These are phyloP conservation scores for Pantherophis guttatus DNA, from an alignment of 2,113 vertebrate genomes.

Conservation along the genomic window DNA sequence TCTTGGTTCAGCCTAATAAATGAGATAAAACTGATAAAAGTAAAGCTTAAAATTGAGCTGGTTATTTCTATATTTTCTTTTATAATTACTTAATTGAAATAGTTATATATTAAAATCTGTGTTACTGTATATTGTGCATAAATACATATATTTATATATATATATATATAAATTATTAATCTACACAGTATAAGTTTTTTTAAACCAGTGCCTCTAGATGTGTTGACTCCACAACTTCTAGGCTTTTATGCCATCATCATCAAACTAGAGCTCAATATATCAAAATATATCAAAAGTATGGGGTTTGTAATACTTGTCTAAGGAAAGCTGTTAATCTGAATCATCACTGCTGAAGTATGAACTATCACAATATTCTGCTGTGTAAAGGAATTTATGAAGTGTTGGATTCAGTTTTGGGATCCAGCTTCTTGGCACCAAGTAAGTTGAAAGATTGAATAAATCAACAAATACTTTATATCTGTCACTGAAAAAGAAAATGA, in stretches of 20 bases:
- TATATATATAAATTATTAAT: background rate
- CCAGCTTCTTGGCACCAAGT: conserved; percentile 90
- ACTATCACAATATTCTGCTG: conserved; percentile 89
- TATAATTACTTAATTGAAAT: conserved; percentile 1
- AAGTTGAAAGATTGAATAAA: conserved; percentile 93
- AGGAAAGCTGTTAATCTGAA: conserved; percentile 76
- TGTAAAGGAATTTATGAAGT: conserved; percentile 89
- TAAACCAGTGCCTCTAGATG: background rate
- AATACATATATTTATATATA: conserved; percentile 49
- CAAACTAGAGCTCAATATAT: background rate
- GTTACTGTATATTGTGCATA: conserved; percentile 2
- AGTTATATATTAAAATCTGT: background rate
- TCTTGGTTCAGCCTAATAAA: background rate
- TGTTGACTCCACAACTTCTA: background rate
- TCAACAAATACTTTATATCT: conserved; percentile 98
- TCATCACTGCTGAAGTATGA: conserved; percentile 97
- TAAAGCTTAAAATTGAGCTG: background rate
- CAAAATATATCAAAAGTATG: background rate
- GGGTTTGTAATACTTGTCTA: background rate
- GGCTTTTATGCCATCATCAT: background rate
- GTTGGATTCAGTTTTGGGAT: conserved; percentile 89
- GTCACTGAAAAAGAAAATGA: conserved; percentile 76
- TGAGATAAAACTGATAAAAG: background rate
- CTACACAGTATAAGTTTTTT: background rate
- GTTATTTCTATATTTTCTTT: background rate